phyloP scores from a whole-genome alignment of 1,140 invertebrate species.

The Drosophila ohnishii region DNA sequence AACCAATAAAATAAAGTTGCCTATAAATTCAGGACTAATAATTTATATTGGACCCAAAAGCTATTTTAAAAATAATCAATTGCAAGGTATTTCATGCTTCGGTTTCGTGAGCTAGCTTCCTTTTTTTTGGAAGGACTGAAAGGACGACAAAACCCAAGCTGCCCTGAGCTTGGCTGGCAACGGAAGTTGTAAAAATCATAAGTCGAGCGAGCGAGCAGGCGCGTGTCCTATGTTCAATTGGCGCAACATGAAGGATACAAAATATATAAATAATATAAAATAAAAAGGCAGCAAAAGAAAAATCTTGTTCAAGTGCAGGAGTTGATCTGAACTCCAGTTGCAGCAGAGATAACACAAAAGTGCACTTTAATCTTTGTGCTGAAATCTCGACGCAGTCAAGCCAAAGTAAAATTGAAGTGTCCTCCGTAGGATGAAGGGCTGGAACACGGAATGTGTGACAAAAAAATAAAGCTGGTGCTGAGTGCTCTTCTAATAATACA shows the following conservation, averaged over 20 bases:
- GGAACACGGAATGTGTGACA: constrained; percentile 28
- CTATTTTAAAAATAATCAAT: too few species aligned
- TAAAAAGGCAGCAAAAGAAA: constrained; percentile 10
- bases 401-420: constrained; percentile 74
- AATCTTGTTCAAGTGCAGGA: constrained; percentile 67
- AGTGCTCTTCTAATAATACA: not conserved
- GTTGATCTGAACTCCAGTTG: constrained; percentile 56
- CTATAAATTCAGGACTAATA: too few species aligned
- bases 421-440: constrained; percentile 1
- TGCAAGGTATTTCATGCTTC: not conserved
- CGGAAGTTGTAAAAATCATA: constrained; percentile 80
- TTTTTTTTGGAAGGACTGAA: constrained; percentile 13
- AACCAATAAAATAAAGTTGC: not conserved
- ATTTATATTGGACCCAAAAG: too few species aligned
- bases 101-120: not conserved
- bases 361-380: constrained; percentile 78
- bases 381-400: constrained; percentile 65
- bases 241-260: constrained; percentile 51
- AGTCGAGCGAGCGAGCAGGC: constrained; percentile 55
- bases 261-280: constrained; percentile 23
- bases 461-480: constrained; percentile 23
- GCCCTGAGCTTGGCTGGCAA: constrained; percentile 57
- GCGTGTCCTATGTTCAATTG: constrained; percentile 74
- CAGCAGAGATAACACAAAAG: constrained; percentile 75
- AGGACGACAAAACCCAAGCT: constrained; percentile 60